Base-by-base conservation (phyloP, 2,797 vertebrate genomes). In the Argyrosomus regius region DNA sequence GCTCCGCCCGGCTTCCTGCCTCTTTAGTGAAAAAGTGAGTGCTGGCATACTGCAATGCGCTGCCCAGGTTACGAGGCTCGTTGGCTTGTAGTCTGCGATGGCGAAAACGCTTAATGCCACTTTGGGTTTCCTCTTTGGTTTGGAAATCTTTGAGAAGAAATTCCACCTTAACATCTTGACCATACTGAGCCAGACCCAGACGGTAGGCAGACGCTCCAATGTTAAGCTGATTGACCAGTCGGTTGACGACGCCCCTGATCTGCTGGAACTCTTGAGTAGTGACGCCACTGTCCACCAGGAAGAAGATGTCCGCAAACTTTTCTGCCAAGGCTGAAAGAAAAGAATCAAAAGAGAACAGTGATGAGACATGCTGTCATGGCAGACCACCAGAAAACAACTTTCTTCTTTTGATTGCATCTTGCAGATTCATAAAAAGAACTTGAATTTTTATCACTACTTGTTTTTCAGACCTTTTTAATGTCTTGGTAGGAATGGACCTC, bases 111-210 rank as follows among this genome's bases (percentile, higher is more conserved):
- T 12, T 90, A 3, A 97, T 4, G 2, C 86, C 89, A 0, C 4
- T 5, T 2, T 56, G n/a, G 5, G 82, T 74, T 22, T 96, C 84
- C 3, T 89, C 70, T 77, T 86, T 96, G 62, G 78, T 95, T 82
- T 91, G 67, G 65, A 91, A 87, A 2, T 79, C 72, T 7, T 95
- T 95, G 20, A 97, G 85, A 20, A 89, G 78, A 75, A 98, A 97
- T 20, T 96, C 96, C 0, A 84, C 86, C 9, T 88, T 90, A 5
- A 88, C 66, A 0, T 82, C 49, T 6, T 48, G 46, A 0, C 93
- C 85, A 7, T 96, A 97, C 81, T 96, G 95, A 39, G 95, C 96
- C 88, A 98, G 54, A 5, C 96, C 97, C 6, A 97, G 59, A 2
- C 86, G 96, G 77, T 95, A 80, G 50, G 89, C 93, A 1, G 91